Evolutionary conservation across 2,113 vertebrate genomes (phyloP), one percentile per base, ranked within the genome.

Genomic region (Mirza zaza): DNA sequence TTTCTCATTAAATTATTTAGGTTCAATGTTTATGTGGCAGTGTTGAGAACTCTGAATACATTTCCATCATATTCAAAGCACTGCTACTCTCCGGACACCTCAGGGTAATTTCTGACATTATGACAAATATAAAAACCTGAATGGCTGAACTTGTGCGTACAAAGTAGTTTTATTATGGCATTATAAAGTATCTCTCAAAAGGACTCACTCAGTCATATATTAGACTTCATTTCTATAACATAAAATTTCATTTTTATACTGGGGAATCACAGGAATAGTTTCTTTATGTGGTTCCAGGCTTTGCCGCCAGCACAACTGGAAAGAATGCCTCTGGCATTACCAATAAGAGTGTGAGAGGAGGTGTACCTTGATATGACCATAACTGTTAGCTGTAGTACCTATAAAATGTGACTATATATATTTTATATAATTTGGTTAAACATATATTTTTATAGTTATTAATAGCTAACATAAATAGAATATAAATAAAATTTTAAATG

Each of bases 71-170:
- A 96, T 91, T 98, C 88, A 97, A 98, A 97, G 68, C 48, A 96
- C 89, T 95, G 82, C 89, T 93, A 84, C 55, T 95, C 87, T 97
- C 93, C 45, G 95, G 0, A 0, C 87, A 98, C 97, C 83, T 95
- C 85, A 63, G 97, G 97, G 97, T 96, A 98, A 92, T 97, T 98
- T 96, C 97, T 96, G 95, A 98, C 98, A 98, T 97, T 95, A 97
- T 95, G 97, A 98, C 89, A 94, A 97, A 97, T 87, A 68, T 97
- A 96, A 98, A 98, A 98, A 88, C n/a, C 90, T 87, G 95, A 98
- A 93, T 93, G 91, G 50, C 90, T 97, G 91, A 95, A 90, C 93
- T 98, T 98, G 90, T 59, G 85, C 95, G 93, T 95, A 50, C 52
- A 93, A 97, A 97, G 96, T 77, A 88, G 68, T 97, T 90, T 91